Evolutionary conservation across 2,797 vertebrate genomes (phyloP).

Genomic region (Halcyon chelicuti): DNA sequence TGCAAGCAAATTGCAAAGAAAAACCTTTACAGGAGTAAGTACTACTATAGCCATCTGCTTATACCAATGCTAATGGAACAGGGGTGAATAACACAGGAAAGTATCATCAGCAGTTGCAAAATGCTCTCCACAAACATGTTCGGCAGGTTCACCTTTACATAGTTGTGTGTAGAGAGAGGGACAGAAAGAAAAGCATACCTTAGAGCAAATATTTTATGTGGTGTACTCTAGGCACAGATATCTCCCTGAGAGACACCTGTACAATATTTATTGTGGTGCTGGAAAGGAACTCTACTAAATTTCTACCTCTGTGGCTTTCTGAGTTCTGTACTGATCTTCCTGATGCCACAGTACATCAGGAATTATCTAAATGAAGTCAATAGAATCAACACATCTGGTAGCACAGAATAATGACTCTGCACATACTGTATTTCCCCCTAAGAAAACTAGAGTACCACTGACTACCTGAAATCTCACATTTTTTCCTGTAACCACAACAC

Average conservation of each 20-base stretch:
- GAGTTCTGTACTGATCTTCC: not conserved
- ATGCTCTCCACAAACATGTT: not conserved
- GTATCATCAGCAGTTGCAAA: not conserved
- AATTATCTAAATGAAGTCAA: not conserved
- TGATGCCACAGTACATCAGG: not conserved
- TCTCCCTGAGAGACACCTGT: not conserved
- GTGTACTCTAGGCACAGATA: not conserved
- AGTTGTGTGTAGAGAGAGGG: not conserved
- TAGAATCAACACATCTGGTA: not conserved
- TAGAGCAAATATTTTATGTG: not conserved
- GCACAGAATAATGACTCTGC: not conserved
- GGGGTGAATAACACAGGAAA: not conserved
- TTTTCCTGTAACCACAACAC: not conserved
- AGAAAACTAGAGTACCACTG: not conserved
- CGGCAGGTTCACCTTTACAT: not conserved
- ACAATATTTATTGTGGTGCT: not conserved
- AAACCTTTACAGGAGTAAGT: not conserved
- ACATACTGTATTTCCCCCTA: not conserved
- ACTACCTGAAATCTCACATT: not conserved
- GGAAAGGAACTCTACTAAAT: rapidly evolving
- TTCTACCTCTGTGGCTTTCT: not conserved
- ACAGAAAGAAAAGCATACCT: not conserved
- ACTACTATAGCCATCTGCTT: not conserved
- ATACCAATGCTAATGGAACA: not conserved
- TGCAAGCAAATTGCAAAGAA: not conserved